A percentile compares a stretch with the other conserved stretches of the same genome.
Evolutionary conservation across 2,888 invertebrate species (phyloP).

Genomic region (Trichogramma dendrolimi): DNA sequence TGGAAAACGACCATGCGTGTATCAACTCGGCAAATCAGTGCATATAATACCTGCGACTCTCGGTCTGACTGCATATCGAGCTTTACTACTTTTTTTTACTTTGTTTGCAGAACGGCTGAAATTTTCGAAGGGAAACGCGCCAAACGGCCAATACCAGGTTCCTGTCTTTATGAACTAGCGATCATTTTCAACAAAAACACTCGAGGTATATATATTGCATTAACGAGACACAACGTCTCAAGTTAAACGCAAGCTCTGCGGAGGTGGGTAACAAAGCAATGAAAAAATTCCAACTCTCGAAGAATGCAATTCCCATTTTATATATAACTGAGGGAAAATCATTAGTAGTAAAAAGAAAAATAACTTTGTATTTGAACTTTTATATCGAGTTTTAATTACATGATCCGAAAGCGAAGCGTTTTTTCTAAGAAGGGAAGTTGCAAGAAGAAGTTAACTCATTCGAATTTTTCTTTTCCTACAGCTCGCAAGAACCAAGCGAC

Average conservation of each 20-base stretch:
- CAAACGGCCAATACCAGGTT: background rate
- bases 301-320: too few species aligned
- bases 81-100: constrained; percentile 26
- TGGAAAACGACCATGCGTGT: constrained; percentile 46
- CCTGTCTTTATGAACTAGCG: background rate
- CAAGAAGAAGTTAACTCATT: too few species aligned
- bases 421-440: too few species aligned
- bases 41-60: too few species aligned
- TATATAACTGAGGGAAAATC: background rate
- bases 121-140: background rate
- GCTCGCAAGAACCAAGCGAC: too few species aligned
- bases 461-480: too few species aligned
- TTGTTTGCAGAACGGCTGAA: background rate
- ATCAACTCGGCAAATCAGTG: constrained; percentile 18
- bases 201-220: background rate
- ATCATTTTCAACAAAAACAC: background rate
- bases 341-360: background rate
- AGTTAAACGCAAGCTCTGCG: background rate
- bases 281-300: too few species aligned
- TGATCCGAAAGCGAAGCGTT: too few species aligned
- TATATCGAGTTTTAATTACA: background rate
- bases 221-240: background rate
- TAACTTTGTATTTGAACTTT: background rate
- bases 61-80: constrained; percentile 15
- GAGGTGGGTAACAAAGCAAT: too few species aligned